phyloP scores from a whole-genome alignment of 30 jellyfish, hydroid and myxozoan species.

The Chrysaora quinquecirrha region DNA sequence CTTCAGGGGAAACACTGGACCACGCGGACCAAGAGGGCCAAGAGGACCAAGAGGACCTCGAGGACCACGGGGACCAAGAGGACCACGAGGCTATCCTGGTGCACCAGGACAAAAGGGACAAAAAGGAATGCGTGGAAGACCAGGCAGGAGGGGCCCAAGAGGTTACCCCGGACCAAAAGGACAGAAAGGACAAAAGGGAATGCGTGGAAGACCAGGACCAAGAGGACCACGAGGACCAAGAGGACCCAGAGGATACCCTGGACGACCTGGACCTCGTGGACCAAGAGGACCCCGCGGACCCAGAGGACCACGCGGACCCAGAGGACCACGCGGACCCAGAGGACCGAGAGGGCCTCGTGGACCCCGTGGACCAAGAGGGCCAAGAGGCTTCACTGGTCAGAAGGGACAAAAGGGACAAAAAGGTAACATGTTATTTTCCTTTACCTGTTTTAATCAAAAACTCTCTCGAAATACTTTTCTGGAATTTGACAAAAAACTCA shows the following conservation, averaged over 20 bases:
- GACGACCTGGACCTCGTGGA: constrained; percentile 46
- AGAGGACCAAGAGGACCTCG: no score
- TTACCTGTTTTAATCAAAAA: background rate
- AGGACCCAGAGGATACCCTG: constrained; percentile 57
- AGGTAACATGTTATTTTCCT: background rate
- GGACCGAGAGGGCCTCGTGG: constrained; percentile 54
- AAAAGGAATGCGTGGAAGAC: no score
- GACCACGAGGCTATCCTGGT: no score
- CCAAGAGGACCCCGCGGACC: constrained; percentile 31
- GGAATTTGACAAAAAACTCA: no score
- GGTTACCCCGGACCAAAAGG: constrained; percentile 12
- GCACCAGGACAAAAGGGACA: no score
- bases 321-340: constrained; percentile 65
- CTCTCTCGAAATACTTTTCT: no score
- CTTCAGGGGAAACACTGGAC: no score
- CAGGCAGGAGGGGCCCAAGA: no score
- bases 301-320: constrained; percentile 26
- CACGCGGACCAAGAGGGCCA: no score
- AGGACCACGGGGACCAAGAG: no score
- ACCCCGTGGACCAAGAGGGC: constrained; percentile 45
- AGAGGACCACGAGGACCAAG: constrained; percentile 40
- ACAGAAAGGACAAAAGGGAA: constrained; percentile 34
- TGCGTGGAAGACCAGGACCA: constrained; percentile 8
- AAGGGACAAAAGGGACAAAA: constrained; percentile 29
- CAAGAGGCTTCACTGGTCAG: constrained; percentile 13